These are phyloP conservation scores for Leucophora obtusa DNA, from an alignment of 2,888 invertebrate genomes.

Conservation along the genomic window DNA sequence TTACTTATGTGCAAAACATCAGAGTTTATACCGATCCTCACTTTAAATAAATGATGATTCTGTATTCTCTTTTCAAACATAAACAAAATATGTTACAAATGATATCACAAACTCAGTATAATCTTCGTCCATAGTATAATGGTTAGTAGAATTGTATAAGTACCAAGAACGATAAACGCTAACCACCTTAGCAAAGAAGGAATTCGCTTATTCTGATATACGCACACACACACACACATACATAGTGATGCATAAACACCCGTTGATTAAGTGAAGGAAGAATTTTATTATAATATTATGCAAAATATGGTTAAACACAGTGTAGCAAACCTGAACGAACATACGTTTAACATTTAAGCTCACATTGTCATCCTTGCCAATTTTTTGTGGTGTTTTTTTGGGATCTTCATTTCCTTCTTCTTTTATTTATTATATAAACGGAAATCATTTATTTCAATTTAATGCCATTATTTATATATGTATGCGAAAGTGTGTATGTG, in stretches of 20 bases:
- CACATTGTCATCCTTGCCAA: constrained; percentile 22
- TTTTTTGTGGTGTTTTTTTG: neutral
- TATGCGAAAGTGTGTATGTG: neutral
- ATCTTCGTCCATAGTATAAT: neutral
- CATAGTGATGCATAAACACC: neutral
- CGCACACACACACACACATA: too few species aligned
- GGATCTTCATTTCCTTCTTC: constrained; percentile 7
- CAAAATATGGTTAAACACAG: constrained; percentile 40
- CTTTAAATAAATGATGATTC: too few species aligned
- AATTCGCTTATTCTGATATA: neutral
- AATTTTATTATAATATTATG: constrained; percentile 59
- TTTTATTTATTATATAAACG: constrained; percentile 45
- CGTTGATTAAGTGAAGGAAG: constrained; percentile 42
- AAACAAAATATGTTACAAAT: neutral
- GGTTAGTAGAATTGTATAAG: neutral
- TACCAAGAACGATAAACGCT: neutral
- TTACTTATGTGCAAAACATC: too few species aligned
- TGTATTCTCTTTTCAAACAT: too few species aligned
- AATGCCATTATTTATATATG: constrained; percentile 47
- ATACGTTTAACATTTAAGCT: constrained; percentile 44
- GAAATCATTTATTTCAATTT: constrained; percentile 61
- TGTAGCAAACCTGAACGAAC: constrained; percentile 6
- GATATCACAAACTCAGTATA: neutral
- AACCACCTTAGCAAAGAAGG: neutral
- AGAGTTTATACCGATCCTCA: too few species aligned